phyloP scores from a whole-genome alignment of 2,113 vertebrate genomes.

The Nycticryphes semicollaris region DNA sequence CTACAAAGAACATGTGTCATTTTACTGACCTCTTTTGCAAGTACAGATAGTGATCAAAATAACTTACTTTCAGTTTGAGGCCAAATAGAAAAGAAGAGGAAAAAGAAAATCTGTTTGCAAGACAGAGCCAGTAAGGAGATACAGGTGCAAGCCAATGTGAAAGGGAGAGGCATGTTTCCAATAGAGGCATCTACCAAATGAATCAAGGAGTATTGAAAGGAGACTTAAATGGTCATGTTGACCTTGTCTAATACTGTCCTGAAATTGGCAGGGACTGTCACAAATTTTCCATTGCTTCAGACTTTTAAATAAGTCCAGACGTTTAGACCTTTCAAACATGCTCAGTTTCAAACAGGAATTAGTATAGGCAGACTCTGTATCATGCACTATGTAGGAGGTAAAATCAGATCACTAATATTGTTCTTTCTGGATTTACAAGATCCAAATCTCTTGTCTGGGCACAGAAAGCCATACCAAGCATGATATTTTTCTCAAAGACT shows the following conservation, averaged over 20 bases:
- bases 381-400: background rate
- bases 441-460: background rate
- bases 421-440: background rate
- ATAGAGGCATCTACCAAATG: background rate
- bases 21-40: background rate
- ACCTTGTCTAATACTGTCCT: background rate
- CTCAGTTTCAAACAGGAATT: background rate
- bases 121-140: background rate
- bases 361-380: background rate
- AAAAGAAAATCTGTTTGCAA: background rate
- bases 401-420: background rate
- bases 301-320: background rate
- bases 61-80: background rate
- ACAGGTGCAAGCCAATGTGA: background rate
- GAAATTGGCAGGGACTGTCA: background rate
- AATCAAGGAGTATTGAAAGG: background rate
- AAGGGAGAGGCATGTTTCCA: fast-evolving
- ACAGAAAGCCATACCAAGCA: background rate
- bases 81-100: background rate
- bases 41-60: background rate
- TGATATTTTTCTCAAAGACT: background rate
- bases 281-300: background rate
- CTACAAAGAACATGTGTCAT: background rate
- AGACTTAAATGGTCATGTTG: background rate
- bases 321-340: background rate